Conservation (phyloP, 1,140 invertebrate species). For the Ruditapes philippinarum region DNA sequence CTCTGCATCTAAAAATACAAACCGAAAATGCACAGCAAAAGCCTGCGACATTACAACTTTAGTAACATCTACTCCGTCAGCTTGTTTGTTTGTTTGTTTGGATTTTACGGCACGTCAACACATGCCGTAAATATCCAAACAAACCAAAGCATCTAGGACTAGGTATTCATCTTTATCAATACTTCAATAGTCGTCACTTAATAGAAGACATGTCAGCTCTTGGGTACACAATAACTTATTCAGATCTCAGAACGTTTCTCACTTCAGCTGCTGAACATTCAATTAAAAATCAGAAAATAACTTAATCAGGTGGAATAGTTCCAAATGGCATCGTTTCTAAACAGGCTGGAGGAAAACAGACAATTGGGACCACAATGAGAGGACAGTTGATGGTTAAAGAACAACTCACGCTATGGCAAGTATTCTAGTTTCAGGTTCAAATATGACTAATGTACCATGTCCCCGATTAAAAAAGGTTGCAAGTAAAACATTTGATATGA, state of each 20-base stretch:
- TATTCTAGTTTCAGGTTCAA: too few species aligned
- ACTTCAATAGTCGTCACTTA: not conserved
- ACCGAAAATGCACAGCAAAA: too few species aligned
- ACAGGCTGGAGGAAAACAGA: not conserved
- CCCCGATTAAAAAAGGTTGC: too few species aligned
- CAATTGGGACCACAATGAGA: slow-evolving; percentile 60
- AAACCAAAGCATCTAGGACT: slow-evolving; percentile 28
- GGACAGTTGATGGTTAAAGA: slow-evolving; percentile 26
- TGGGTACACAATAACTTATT: not conserved
- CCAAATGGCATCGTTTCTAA: not conserved
- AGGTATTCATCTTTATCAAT: not conserved
- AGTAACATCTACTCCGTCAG: too few species aligned
- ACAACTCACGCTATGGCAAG: not conserved
- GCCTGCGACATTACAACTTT: too few species aligned
- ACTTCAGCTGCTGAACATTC: slow-evolving; percentile 20
- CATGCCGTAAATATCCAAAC: too few species aligned
- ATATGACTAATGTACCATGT: too few species aligned
- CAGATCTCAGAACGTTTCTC: slow-evolving; percentile 21
- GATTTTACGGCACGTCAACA: too few species aligned
- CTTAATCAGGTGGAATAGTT: not conserved
- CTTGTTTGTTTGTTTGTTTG: too few species aligned
- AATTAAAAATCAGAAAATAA: not conserved
- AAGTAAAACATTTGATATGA: too few species aligned
- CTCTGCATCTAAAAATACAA: too few species aligned
- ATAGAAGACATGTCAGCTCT: not conserved